Evolutionary conservation across 2,888 invertebrate species (phyloP).

Genomic region (Dermolepida albohirtum): DNA sequence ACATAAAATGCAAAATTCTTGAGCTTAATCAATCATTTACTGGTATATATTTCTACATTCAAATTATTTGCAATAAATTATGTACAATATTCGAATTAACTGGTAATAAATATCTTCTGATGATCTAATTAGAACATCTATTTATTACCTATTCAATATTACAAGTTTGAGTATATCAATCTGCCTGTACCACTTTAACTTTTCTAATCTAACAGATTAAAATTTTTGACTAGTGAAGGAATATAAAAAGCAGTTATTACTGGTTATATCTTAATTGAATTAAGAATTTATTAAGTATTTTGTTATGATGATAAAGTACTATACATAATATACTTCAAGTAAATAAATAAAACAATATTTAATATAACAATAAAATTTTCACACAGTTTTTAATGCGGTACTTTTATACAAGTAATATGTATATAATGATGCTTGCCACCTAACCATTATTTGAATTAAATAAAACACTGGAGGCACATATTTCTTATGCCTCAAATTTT

Average conservation of each 20-base stretch:
- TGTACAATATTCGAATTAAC: too few relatives aligned
- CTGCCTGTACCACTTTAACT: too few relatives aligned
- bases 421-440: slow-evolving; percentile 3
- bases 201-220: too few relatives aligned
- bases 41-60: too few relatives aligned
- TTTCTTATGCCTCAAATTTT: slow-evolving; percentile 16
- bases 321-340: slow-evolving; percentile 18
- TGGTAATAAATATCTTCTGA: too few relatives aligned
- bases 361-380: slow-evolving; percentile 18
- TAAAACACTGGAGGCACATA: slow-evolving; percentile 32
- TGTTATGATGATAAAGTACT: slow-evolving; percentile 22
- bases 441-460: slow-evolving; percentile 32
- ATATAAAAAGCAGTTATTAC: background rate
- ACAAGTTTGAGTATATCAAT: too few relatives aligned
- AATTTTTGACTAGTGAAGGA: background rate
- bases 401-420: background rate
- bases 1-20: too few relatives aligned
- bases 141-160: too few relatives aligned
- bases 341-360: slow-evolving; percentile 28
- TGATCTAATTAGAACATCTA: too few relatives aligned
- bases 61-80: too few relatives aligned
- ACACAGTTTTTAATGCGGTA: slow-evolving; percentile 4
- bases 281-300: slow-evolving; percentile 27
- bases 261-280: slow-evolving; percentile 2
- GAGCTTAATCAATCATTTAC: too few relatives aligned